Conservation (phyloP, 2,797 vertebrate genomes). For the Ceyx erithaca region DNA sequence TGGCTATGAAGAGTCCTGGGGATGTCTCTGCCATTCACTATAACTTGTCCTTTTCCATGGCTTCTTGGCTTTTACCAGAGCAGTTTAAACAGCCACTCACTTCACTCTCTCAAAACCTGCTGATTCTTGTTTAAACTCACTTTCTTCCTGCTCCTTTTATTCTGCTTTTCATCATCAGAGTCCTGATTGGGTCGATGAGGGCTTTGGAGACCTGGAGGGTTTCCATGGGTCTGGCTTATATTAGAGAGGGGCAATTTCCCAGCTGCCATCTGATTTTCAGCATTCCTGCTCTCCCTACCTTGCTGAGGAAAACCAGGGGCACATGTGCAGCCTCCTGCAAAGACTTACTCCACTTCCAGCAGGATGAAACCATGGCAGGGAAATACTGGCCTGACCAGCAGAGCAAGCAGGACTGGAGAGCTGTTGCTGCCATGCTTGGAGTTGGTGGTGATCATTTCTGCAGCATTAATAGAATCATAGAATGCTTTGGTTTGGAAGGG, state of each 20-base stretch:
- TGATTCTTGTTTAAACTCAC: constrained; percentile 20
- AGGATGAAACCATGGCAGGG: background rate
- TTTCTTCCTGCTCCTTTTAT: constrained; percentile 51
- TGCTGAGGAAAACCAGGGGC: constrained; percentile 52
- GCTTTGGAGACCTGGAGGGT: constrained; percentile 18
- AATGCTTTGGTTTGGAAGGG: background rate
- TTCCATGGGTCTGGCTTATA: constrained; percentile 46
- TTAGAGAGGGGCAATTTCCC: constrained; percentile 33
- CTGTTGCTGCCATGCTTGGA: background rate
- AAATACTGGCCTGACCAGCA: background rate
- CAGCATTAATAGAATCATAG: background rate
- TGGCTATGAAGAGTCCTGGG: fast-evolving
- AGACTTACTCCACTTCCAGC: background rate
- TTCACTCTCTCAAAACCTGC: background rate
- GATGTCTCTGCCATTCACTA: fast-evolving
- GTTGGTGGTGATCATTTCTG: background rate
- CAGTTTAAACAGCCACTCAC: background rate
- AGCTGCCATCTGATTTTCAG: constrained; percentile 23
- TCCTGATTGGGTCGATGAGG: background rate
- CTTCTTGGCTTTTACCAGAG: background rate
- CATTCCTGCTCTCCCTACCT: constrained; percentile 39
- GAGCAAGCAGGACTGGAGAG: background rate
- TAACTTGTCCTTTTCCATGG: background rate
- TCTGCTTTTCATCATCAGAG: constrained; percentile 43
- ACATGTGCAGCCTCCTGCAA: background rate